Base-by-base conservation (phyloP, 2,888 invertebrate species). In the Tipula vernalis region DNA sequence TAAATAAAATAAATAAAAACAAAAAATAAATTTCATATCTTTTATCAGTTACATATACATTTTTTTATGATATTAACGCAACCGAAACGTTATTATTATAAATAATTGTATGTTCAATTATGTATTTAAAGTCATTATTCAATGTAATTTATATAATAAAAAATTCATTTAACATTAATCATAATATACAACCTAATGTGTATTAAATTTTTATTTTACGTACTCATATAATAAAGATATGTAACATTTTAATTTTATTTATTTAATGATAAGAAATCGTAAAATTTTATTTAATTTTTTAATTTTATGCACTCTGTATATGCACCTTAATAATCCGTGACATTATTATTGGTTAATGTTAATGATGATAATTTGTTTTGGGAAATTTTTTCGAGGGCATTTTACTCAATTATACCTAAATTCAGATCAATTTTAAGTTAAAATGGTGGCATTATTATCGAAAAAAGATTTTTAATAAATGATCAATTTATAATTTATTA, bases 101-200 rank as follows among this genome's bases (percentile, higher is more conserved):
- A 12, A 39, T 84, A 84, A 84, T 84, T 84, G 41, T 84, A 41
- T 5, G 39, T 84, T 84, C 84, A 84, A 84, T 84, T 84, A 84
- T 84, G 84, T 41, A 84, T 84, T 84, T 84, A 84, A 84, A 39
- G 84, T 84, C 41, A 41, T 84, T 84, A 84, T 84, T 84, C 41
- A 84, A 39, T 84, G 84, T 84, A 84, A 84, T 84, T 84, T 84
- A 84, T 84, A 39, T 84, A 39, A 71, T 71, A 71, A 71, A 71
- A 41, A 84, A 84, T 84, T 84, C 84, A 84, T 84, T 84, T 39
- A 39, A 39, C 84, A 84, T 84, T 84, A 84, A 84, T 84, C 84
- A 84, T 41, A 13, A 41, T 10, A 84, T 84, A 84, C 10, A 10
- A 28, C 12, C 28, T 71, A 28, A 39, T 39, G 6, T 39, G 6